Percentiles rank a stretch among this genome's conserved stretches.
Evolutionary conservation across 2,888 invertebrate species (phyloP).

Genomic region (Lymantria dispar): DNA sequence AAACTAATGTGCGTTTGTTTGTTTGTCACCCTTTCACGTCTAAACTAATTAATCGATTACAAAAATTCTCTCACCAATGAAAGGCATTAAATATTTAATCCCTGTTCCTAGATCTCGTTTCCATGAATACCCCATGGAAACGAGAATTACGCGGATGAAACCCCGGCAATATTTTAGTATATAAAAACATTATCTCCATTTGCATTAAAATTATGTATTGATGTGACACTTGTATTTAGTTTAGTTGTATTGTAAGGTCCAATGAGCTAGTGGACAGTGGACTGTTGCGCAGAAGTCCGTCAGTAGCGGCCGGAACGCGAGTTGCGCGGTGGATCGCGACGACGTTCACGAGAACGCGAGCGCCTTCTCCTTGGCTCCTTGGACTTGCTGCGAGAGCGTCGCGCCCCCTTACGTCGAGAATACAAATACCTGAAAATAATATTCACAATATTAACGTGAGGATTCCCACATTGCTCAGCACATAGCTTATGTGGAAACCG

Average conservation of each 20-base stretch:
- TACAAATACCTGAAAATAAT: constrained; percentile 83
- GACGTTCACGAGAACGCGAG: constrained; percentile 82
- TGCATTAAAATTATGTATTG: not conserved
- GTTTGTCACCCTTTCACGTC: too few species aligned
- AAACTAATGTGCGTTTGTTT: too few species aligned
- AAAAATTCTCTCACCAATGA: too few species aligned
- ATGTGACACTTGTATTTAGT: not conserved
- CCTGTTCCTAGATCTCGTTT: too few species aligned
- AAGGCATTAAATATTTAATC: too few species aligned
- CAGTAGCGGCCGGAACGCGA: constrained; percentile 82
- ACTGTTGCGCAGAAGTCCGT: constrained; percentile 10
- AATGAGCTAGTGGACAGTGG: not conserved
- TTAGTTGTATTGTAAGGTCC: not conserved
- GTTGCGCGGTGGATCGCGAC: constrained; percentile 77
- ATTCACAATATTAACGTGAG: too few species aligned
- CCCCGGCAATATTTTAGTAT: too few species aligned
- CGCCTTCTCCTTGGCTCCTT: constrained; percentile 79
- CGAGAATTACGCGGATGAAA: too few species aligned
- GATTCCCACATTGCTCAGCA: too few species aligned
- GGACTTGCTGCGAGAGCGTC: constrained; percentile 61
- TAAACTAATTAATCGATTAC: too few species aligned
- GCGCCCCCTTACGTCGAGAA: constrained; percentile 84
- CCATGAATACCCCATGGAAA: too few species aligned
- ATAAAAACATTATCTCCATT: not conserved
- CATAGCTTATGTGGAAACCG: too few species aligned